Percentiles rank a stretch among this genome's conserved stretches.
These are phyloP conservation scores for Cladorhizidae sp. DNA, from an alignment of 37 sponge, comb jelly and placozoan species.

Conservation along the genomic window DNA sequence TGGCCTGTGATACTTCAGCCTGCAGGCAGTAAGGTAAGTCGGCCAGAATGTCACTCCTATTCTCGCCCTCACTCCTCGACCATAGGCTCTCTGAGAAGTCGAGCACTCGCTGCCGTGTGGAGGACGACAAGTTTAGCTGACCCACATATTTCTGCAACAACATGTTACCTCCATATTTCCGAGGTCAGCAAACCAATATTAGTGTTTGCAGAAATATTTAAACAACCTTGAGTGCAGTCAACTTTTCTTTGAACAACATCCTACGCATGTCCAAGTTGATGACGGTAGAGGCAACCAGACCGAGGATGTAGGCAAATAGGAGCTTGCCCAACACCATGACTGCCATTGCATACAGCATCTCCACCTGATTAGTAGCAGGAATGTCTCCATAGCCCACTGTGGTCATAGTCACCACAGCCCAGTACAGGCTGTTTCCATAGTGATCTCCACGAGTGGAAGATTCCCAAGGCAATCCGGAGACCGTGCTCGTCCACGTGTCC, in stretches of 20 bases:
- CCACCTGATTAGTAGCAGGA: conserved; percentile 33
- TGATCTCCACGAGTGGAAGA: conserved; percentile 17
- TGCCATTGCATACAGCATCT: conserved; percentile 63
- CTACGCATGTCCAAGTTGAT: conserved; percentile 66
- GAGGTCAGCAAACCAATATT: too few species aligned
- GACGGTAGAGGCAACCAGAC: conserved; percentile 73
- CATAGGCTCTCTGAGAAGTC: conserved; percentile 64
- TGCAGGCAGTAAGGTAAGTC: conserved; percentile 73
- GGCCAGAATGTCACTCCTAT: conserved; percentile 22
- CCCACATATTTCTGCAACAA: conserved; percentile 58
- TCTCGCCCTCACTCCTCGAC: conserved; percentile 50
- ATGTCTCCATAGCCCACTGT: conserved; percentile 65
- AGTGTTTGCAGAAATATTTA: too few species aligned
- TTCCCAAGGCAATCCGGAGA: conserved; percentile 2
- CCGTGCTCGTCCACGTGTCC: conserved; percentile 53
- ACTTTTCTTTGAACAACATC: conserved; percentile 69
- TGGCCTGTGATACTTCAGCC: conserved; percentile 60
- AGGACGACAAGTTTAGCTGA: conserved; percentile 34
- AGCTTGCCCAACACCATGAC: conserved; percentile 80
- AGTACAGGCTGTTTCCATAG: conserved; percentile 77
- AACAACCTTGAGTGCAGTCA: conserved; percentile 54
- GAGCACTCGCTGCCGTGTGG: conserved; percentile 47
- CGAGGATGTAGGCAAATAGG: conserved; percentile 82
- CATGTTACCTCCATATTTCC: not conserved
- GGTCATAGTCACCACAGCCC: conserved; percentile 85